Evolutionary conservation across 2,797 vertebrate species (phyloP), one percentile per base, ranked within the genome.

Genomic region (Sternarchorhynchus goeldii): DNA sequence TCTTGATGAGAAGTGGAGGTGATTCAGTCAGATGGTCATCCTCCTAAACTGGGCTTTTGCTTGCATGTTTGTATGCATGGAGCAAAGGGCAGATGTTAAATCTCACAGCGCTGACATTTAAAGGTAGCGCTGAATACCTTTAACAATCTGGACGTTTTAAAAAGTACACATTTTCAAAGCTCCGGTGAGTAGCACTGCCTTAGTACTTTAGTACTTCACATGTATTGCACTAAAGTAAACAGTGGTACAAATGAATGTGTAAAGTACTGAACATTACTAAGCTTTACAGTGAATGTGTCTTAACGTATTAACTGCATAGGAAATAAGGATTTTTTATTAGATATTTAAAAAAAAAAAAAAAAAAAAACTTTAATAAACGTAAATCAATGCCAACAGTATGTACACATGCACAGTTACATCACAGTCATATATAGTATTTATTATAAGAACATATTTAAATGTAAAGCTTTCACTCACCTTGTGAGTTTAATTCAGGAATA

Each of bases 61-160:
- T 21, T 50, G 14, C n/a, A 60, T 12, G 59, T 6, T 25, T 73
- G 34, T 59, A 90, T 90, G 90, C 88, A 88, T 88, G 87, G 87
- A 82, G 56, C 85, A 85, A 88, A 86, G 87, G 83, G 87, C 25
- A 25, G 83, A 82, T 85, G 74, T 56, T 66, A 55, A 75, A 80
- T 55, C 70, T 25, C 57, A 72, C 18, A 76, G 67, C 69, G 50
- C 60, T 78, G 70, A 53, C 4, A 59, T 77, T 77, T 79, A 65
- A 70, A n/a, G n/a, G n/a, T n/a, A n/a, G n/a, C n/a, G n/a, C 72
- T 70, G 34, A 36, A 20, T 56, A 60, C 39, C 66, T 73, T 82
- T 77, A 79, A 67, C 60, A 76, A 31, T 66, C 55, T 41, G 36
- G 67, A 66, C 66, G 25, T 72, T 72, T 82, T 67, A 79, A 75